Evolutionary conservation across 2,888 invertebrate species (phyloP).

Genomic region (Eledona agricola): DNA sequence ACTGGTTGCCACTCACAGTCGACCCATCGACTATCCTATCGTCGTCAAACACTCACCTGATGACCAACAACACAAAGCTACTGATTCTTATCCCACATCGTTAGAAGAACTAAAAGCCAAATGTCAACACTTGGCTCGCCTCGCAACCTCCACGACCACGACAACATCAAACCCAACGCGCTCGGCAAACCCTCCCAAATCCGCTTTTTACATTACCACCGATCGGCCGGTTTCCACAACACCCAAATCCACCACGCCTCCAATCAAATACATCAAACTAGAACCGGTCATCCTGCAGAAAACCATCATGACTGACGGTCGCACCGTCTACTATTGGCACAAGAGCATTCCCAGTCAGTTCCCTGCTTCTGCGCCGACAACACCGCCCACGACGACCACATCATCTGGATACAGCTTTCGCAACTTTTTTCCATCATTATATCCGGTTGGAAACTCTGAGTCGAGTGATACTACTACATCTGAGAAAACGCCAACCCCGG

Average conservation of each 20-base stretch:
- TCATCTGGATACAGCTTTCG: conserved; percentile 35
- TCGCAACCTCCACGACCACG: conserved; percentile 35
- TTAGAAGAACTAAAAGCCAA: conserved; percentile 52
- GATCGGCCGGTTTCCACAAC: conserved; percentile 39
- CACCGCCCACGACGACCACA: conserved; percentile 43
- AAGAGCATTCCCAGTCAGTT: conserved; percentile 53
- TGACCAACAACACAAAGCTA: conserved; percentile 38
- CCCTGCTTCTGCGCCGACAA: conserved; percentile 36
- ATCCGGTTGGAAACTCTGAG: conserved; percentile 36
- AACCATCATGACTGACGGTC: conserved; percentile 57
- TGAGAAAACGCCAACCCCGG: conserved; percentile 38
- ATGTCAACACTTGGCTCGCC: conserved; percentile 52
- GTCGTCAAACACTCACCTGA: conserved; percentile 42
- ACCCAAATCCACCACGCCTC: conserved; percentile 32
- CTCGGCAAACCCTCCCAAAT: conserved; percentile 22
- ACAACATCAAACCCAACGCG: no score
- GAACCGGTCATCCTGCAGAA: conserved; percentile 60
- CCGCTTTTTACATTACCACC: conserved; percentile 53
- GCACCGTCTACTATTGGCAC: conserved; percentile 58
- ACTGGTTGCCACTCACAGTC: conserved; percentile 54
- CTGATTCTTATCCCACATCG: conserved; percentile 37
- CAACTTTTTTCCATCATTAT: conserved; percentile 40
- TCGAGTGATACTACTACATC: conserved; percentile 26
- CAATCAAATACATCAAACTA: conserved; percentile 56
- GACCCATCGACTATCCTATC: conserved; percentile 43